Conservation (phyloP, 2,888 invertebrate genomes). For the Lutraria lutraria region DNA sequence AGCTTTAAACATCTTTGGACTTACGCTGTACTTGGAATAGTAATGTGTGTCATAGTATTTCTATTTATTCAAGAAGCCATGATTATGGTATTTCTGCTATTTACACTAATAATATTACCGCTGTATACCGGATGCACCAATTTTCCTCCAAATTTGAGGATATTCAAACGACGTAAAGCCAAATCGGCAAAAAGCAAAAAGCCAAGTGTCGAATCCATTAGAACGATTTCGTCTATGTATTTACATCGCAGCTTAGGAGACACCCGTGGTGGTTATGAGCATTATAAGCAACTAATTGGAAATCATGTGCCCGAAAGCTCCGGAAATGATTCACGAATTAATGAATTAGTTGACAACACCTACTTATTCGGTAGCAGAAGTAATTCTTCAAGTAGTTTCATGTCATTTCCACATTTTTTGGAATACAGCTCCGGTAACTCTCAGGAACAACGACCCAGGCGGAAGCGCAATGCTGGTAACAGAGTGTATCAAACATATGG, state of each 20-base stretch:
- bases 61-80: constrained; percentile 69
- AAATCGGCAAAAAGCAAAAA: not conserved
- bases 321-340: not conserved
- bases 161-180: constrained; percentile 1
- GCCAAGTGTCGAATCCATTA: not conserved
- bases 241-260: constrained; percentile 13
- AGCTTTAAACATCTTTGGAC: constrained; percentile 81
- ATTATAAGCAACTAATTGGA: not conserved
- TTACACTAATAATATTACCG: constrained; percentile 76
- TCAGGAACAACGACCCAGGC: not conserved
- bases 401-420: not conserved
- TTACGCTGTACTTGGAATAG: constrained; percentile 74
- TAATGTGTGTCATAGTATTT: constrained; percentile 69
- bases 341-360: constrained; percentile 13
- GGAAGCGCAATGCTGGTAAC: not conserved
- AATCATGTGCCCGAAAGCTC: not conserved
- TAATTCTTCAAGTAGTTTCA: not conserved
- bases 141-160: constrained; percentile 55
- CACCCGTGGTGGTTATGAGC: not conserved
- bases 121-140: constrained; percentile 80
- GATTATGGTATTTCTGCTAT: constrained; percentile 73
- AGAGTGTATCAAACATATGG: constrained; percentile 5
- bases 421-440: not conserved
- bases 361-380: not conserved
- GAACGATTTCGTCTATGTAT: constrained; percentile 17